phyloP scores from a whole-genome alignment of 2,113 vertebrate species.

The Pterocles burchelli region DNA sequence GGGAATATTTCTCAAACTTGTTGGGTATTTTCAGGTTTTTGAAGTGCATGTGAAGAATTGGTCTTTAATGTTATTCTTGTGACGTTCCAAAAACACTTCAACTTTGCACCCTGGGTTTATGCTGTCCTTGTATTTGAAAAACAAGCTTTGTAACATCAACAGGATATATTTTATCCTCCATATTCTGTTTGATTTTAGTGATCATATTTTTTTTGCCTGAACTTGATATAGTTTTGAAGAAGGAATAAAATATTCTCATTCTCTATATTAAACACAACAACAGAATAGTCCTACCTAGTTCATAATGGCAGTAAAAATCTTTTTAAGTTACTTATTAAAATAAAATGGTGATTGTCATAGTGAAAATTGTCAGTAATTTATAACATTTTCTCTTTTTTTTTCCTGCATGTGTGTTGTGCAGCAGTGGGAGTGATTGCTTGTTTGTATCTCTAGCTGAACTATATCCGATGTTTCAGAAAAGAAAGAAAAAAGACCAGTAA shows the following conservation, averaged over 20 bases:
- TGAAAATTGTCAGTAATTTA: background rate
- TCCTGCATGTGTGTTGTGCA: fast-evolving
- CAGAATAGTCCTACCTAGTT: background rate
- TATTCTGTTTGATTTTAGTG: background rate
- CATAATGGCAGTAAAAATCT: background rate
- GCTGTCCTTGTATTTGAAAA: background rate
- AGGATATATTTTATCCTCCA: background rate
- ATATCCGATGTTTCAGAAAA: background rate
- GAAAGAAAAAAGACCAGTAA: background rate
- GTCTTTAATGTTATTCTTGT: background rate
- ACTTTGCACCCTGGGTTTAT: conserved; percentile 26
- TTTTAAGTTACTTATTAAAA: background rate
- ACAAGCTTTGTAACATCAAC: background rate
- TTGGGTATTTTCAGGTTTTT: background rate
- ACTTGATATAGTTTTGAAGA: background rate
- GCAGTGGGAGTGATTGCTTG: fast-evolving
- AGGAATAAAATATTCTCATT: background rate
- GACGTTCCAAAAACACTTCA: background rate
- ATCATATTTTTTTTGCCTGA: background rate
- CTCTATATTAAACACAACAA: background rate
- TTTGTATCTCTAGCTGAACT: background rate
- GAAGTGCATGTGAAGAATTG: background rate
- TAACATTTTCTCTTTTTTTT: background rate
- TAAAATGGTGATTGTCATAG: background rate
- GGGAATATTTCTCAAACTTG: background rate